These are phyloP conservation scores for Penaeus japonicus DNA, from an alignment of 1,140 invertebrate species.

Conservation along the genomic window DNA sequence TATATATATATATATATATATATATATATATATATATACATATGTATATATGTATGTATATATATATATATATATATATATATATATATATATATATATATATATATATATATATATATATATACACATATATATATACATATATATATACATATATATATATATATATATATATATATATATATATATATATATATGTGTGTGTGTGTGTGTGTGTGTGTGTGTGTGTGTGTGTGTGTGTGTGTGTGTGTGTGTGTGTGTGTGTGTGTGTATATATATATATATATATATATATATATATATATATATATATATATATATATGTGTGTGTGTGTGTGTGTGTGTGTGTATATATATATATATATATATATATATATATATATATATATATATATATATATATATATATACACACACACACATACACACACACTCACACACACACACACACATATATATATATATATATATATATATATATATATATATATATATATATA, in stretches of 20 bases:
- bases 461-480: not conserved
- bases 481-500: conserved; percentile 18
- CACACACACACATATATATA: not conserved
- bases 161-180: not conserved
- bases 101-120: conserved; percentile 18
- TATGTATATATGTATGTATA: not conserved
- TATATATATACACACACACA: not conserved
- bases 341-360: not conserved
- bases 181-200: not conserved
- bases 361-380: not conserved
- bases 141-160: not conserved
- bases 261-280: not conserved
- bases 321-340: not conserved
- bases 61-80: conserved; percentile 11
- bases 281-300: not conserved
- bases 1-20: not conserved
- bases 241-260: not conserved
- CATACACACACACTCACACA: not conserved
- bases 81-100: not conserved
- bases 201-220: not conserved
- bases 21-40: not conserved
- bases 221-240: not conserved
- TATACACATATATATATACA: not conserved
- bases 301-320: not conserved
- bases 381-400: not conserved